Evolutionary conservation across 2,888 invertebrate species (phyloP), one percentile per base, ranked within the genome.

Genomic region (Agrotis exclamationis): DNA sequence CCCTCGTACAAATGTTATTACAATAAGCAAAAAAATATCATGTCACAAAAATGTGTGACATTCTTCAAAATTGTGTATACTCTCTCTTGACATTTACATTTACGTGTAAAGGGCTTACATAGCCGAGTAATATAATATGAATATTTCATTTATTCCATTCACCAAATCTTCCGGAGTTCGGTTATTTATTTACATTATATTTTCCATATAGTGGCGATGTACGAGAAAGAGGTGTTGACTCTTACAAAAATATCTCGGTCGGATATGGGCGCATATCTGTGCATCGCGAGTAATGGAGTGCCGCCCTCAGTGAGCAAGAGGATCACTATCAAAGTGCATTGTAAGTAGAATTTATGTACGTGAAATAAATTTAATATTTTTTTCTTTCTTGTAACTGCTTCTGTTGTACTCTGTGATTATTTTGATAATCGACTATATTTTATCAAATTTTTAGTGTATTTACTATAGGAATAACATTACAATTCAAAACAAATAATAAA

Each of bases 231-330:
- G 91, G 97, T 97, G 71, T 95, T 99, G 86, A 97, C 97, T 79
- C 96, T 99, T 80, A 96, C 97, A 83, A 98, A 98, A 95, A 98
- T 99, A 92, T 98, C 98, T 70, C 97, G 99, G 76, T 97, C 98
- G 57, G 98, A 99, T 92, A 99, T 99, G 98, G 98, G 99, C 20
- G 98, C 98, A 77, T 99, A 99, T 94, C 97, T 98, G 86, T 99
- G 99, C 95, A 98, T 99, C 85, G 99, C 99, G 56, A 97, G 98
- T 86, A 99, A 99, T 88, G 98, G 98, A 44, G 97, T 99, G 59
- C 98, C 98, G 54, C 99, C 99, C 62, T 97, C 98, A 66, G 98
- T 99, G 87, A 98, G 98, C 96, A 99, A 99, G 95, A 97, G 98
- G 90, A 98, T 99, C 89, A 97, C 97, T 91, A 97, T 99, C 89